A percentile compares a stretch with the other conserved stretches of the same genome.
phyloP scores from a whole-genome alignment of 1,140 invertebrate genomes.

The Watersipora subatra region DNA sequence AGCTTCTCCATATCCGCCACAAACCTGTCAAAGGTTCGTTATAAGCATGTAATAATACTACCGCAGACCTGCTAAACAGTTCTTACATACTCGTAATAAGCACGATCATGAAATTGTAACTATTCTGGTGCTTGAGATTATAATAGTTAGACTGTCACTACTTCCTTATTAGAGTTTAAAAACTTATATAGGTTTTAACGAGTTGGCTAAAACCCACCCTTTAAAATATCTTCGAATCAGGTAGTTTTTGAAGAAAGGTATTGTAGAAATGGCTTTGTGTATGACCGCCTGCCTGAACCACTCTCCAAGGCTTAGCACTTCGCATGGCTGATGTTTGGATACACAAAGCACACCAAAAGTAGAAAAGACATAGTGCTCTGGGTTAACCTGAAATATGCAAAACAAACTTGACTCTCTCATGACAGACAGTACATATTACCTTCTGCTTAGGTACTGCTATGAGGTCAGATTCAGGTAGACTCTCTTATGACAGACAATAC shows the following conservation, averaged over 20 bases:
- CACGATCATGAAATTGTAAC: no score
- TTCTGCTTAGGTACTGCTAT: background rate
- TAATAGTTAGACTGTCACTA: no score
- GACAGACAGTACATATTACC: background rate
- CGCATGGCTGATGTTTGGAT: constrained; percentile 21
- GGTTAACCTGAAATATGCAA: constrained; percentile 17
- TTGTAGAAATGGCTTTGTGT: constrained; percentile 27
- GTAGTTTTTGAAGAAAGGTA: constrained; percentile 38
- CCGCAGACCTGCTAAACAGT: no score
- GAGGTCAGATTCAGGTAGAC: background rate
- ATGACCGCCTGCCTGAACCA: constrained; percentile 36
- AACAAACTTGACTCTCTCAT: no score
- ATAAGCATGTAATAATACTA: no score
- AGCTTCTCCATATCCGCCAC: no score
- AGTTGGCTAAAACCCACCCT: constrained; percentile 22
- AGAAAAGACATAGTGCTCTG: constrained; percentile 36
- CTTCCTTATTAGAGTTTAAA: no score
- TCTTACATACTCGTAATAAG: no score
- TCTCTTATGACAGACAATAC: background rate
- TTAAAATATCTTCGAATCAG: constrained; percentile 27
- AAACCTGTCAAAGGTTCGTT: no score
- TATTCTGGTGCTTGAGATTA: no score
- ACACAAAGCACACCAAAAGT: constrained; percentile 38
- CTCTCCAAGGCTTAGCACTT: constrained; percentile 28
- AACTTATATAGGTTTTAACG: no score